Evolutionary conservation across 2,797 vertebrate genomes (phyloP).

Genomic region (Rhinatrema bivittatum): DNA sequence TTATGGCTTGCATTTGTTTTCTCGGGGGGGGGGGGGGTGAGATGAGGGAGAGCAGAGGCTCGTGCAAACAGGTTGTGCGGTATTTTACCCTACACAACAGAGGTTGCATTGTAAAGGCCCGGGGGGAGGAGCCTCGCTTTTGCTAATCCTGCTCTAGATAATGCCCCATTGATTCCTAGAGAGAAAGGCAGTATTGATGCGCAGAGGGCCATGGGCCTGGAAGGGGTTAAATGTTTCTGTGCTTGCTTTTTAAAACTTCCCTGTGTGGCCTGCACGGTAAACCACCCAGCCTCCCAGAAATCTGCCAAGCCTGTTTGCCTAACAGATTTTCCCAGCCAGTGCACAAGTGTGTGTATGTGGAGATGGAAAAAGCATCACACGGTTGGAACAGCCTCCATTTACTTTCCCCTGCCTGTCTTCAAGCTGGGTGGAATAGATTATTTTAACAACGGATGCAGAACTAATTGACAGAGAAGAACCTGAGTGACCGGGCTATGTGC

Average conservation of each 20-base stretch:
- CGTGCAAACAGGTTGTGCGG: slow-evolving; percentile 60
- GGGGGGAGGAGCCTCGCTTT: slow-evolving; percentile 59
- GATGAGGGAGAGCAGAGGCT: slow-evolving; percentile 24
- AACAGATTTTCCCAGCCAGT: slow-evolving; percentile 31
- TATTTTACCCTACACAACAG: slow-evolving; percentile 50
- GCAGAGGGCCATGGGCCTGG: neutral
- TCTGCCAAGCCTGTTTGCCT: slow-evolving; percentile 25
- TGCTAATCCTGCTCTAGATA: slow-evolving; percentile 58
- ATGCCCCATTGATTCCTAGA: slow-evolving; percentile 58
- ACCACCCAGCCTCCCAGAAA: slow-evolving; percentile 16
- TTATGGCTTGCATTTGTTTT: too few species aligned
- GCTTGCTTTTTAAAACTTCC: slow-evolving; percentile 24
- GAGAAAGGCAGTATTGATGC: slow-evolving; percentile 63
- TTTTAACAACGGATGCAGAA: too few species aligned
- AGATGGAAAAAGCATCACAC: too few species aligned
- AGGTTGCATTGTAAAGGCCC: slow-evolving; percentile 55
- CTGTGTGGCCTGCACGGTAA: slow-evolving; percentile 39
- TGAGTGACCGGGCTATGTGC: too few species aligned
- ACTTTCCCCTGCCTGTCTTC: too few species aligned
- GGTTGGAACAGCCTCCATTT: too few species aligned
- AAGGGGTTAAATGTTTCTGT: slow-evolving; percentile 51
- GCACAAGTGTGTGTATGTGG: slow-evolving; percentile 11
- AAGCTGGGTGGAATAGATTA: too few species aligned
- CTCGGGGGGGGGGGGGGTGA: slow-evolving; percentile 34
- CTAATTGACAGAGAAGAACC: too few species aligned